Evolutionary conservation across 2,888 invertebrate genomes (phyloP).

Genomic region (Cantharis rustica): DNA sequence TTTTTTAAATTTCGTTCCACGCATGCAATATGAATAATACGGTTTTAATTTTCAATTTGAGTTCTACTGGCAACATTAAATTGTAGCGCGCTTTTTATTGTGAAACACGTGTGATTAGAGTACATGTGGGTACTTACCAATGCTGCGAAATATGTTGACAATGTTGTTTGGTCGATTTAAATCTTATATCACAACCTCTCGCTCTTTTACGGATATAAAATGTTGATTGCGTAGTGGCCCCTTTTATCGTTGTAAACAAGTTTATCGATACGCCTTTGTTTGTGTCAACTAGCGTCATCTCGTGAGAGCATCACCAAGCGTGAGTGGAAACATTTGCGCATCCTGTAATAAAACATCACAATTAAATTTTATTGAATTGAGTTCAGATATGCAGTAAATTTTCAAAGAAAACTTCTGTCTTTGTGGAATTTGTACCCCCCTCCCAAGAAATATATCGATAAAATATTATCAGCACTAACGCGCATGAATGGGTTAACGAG

Average conservation of each 20-base stretch:
- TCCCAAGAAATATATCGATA: no score
- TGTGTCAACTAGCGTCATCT: slow-evolving; percentile 3
- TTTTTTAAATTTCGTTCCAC: background rate
- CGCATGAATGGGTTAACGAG: no score
- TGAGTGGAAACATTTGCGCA: background rate
- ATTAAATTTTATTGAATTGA: no score
- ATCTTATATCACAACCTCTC: slow-evolving; percentile 48
- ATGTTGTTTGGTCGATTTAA: slow-evolving; percentile 51
- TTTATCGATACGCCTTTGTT: slow-evolving; percentile 34
- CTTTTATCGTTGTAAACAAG: slow-evolving; percentile 38
- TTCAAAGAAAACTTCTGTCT: no score
- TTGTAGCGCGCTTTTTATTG: slow-evolving; percentile 42
- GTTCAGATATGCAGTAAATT: background rate
- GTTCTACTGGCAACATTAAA: slow-evolving; percentile 16
- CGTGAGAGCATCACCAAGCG: background rate
- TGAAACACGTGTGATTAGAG: slow-evolving; percentile 46
- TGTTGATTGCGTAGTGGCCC: slow-evolving; percentile 37
- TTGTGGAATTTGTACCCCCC: no score
- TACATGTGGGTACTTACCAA: slow-evolving; percentile 51
- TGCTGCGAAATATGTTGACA: slow-evolving; percentile 48
- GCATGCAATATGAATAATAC: background rate
- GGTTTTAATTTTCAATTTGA: slow-evolving; percentile 10
- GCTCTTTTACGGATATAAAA: slow-evolving; percentile 38
- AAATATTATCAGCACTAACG: no score
- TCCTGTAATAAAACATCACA: background rate